These are phyloP conservation scores for Epinotia brunnichana DNA, from an alignment of 2,888 invertebrate genomes.

Conservation along the genomic window DNA sequence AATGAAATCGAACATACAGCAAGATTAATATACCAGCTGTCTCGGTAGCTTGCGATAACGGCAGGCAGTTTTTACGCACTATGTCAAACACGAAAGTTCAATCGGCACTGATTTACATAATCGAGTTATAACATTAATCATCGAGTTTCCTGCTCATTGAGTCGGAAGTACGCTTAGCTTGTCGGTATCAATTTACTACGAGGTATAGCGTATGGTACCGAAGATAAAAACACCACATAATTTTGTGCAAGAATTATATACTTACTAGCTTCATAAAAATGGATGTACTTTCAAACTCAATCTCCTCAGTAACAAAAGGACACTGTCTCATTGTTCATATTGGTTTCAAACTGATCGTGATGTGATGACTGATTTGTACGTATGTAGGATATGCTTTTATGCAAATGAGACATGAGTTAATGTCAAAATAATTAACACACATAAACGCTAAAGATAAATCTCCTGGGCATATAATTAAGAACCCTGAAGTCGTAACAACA, in stretches of 20 bases:
- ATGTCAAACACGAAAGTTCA: slow-evolving; percentile 37
- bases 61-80: slow-evolving; percentile 24
- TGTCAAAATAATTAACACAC: too few relatives aligned
- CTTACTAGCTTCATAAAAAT: neutral
- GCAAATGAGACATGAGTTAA: too few relatives aligned
- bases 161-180: slow-evolving; percentile 41
- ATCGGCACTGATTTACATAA: slow-evolving; percentile 42
- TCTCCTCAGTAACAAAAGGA: neutral
- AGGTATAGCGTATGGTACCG: neutral
- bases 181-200: slow-evolving; percentile 42
- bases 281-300: neutral
- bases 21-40: slow-evolving; percentile 19
- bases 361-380: too few relatives aligned
- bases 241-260: too few relatives aligned
- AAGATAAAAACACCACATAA: neutral
- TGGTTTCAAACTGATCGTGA: too few relatives aligned
- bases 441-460: too few relatives aligned
- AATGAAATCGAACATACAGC: slow-evolving; percentile 9
- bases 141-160: slow-evolving; percentile 41
- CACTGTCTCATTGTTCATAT: neutral
- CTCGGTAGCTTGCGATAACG: slow-evolving; percentile 23
- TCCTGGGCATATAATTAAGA: too few relatives aligned
- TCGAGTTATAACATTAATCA: slow-evolving; percentile 44
- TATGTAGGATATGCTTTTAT: too few relatives aligned
- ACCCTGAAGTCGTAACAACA: too few relatives aligned